These are phyloP conservation scores for Mobula hypostoma DNA, from an alignment of 2,113 vertebrate genomes.

Conservation along the genomic window DNA sequence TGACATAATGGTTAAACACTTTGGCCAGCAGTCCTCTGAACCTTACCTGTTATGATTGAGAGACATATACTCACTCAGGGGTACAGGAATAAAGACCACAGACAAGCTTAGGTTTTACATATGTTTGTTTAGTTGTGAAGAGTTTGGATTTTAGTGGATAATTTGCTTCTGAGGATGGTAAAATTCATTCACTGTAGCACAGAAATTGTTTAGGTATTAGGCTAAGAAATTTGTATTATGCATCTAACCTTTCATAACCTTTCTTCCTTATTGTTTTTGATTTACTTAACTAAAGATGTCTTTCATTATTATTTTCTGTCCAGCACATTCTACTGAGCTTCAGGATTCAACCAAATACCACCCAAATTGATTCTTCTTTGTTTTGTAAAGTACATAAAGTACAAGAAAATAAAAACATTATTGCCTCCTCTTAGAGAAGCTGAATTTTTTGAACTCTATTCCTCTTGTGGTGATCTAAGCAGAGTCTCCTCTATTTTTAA, in stretches of 20 bases:
- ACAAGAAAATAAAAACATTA: no score
- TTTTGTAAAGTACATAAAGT: no score
- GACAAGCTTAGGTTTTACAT: no score
- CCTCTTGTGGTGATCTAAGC: no score
- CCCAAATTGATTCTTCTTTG: not conserved
- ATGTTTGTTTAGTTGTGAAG: not conserved
- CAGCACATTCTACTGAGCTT: not conserved
- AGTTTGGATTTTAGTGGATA: no score
- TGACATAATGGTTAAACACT: not conserved
- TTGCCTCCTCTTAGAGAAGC: no score
- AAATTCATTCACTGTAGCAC: not conserved
- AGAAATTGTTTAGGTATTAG: not conserved
- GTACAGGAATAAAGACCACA: no score
- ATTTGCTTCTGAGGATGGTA: not conserved
- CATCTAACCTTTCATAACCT: not conserved
- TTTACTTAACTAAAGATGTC: not conserved
- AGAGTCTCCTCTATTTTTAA: no score
- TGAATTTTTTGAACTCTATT: no score
- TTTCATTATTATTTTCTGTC: not conserved
- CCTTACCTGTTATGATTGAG: not conserved
- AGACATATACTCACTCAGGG: not conserved
- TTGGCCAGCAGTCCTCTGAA: not conserved
- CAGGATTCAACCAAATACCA: conserved; percentile 3
- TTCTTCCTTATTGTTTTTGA: not conserved
- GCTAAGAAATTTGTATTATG: not conserved